These are phyloP conservation scores for Oscheius sp. DNA, from an alignment of 2,888 invertebrate species.

Conservation along the genomic window DNA sequence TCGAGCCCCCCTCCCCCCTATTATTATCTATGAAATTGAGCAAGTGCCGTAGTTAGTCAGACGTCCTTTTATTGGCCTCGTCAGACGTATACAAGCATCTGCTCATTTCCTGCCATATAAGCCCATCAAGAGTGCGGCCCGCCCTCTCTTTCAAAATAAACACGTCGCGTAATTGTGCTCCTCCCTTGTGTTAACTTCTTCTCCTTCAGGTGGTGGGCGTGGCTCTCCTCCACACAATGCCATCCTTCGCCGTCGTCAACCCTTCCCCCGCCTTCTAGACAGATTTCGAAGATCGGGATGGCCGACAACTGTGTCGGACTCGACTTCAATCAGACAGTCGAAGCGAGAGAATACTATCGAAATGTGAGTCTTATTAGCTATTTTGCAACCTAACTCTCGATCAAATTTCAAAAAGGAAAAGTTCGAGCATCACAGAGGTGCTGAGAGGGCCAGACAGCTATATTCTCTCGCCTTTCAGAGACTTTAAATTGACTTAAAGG, in stretches of 20 bases:
- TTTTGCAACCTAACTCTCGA: too few relatives aligned
- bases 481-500: too few relatives aligned
- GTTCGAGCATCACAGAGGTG: too few relatives aligned
- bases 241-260: background rate
- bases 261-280: slow-evolving; percentile 17
- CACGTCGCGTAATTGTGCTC: background rate
- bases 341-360: slow-evolving; percentile 42
- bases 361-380: slow-evolving; percentile 32
- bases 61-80: too few relatives aligned
- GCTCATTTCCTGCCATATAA: background rate
- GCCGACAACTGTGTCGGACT: slow-evolving; percentile 42
- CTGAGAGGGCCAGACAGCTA: too few relatives aligned
- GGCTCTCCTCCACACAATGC: slow-evolving; percentile 14
- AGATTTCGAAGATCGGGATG: background rate
- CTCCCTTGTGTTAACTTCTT: background rate
- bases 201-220: slow-evolving; percentile 14
- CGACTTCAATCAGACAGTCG: slow-evolving; percentile 42
- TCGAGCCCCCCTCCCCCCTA: background rate
- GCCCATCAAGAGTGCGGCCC: background rate
- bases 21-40: too few relatives aligned
- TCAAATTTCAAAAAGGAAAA: too few relatives aligned
- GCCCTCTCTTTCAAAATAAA: slow-evolving; percentile 2
- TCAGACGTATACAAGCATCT: too few relatives aligned
- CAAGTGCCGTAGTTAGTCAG: too few relatives aligned
- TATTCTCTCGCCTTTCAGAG: too few relatives aligned